These are phyloP conservation scores for Tapirus indicus DNA, from an alignment of 2,797 vertebrate species.

Conservation along the genomic window DNA sequence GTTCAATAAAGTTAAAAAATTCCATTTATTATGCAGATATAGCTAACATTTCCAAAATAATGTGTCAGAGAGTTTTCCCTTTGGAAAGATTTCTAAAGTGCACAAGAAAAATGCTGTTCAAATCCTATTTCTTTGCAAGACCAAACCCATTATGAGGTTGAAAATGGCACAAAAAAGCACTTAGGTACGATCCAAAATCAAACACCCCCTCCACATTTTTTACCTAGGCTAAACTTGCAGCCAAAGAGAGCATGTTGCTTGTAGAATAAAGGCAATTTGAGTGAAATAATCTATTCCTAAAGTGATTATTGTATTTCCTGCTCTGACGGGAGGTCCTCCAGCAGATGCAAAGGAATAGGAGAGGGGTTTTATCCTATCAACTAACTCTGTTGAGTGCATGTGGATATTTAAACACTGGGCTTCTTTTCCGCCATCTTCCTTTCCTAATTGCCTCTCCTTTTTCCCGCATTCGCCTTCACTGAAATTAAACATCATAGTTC, in stretches of 20 bases:
- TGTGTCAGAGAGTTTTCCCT: slow-evolving; percentile 63
- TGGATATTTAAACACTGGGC: background rate
- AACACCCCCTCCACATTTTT: background rate
- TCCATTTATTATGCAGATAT: slow-evolving; percentile 22
- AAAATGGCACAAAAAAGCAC: slow-evolving; percentile 76
- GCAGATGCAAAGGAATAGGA: slow-evolving; percentile 63
- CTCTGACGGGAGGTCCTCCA: slow-evolving; percentile 75
- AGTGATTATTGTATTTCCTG: slow-evolving; percentile 83
- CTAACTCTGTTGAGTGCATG: background rate
- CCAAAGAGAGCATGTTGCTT: slow-evolving; percentile 50
- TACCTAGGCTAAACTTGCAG: background rate
- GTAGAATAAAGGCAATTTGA: slow-evolving; percentile 73
- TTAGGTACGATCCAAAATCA: slow-evolving; percentile 70
- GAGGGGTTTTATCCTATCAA: background rate
- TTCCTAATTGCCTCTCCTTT: background rate
- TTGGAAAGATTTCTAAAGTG: slow-evolving; percentile 75
- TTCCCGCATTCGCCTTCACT: background rate
- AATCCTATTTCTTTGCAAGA: slow-evolving; percentile 70
- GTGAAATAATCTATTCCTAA: slow-evolving; percentile 81
- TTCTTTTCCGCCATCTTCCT: background rate
- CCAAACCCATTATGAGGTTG: slow-evolving; percentile 73
- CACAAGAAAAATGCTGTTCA: slow-evolving; percentile 63
- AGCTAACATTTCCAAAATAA: slow-evolving; percentile 69
- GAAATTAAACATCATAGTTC: slow-evolving; percentile 52
- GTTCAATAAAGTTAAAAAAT: slow-evolving; percentile 42